Evolutionary conservation across 2,797 vertebrate genomes (phyloP), one percentile per base, ranked within the genome.

Genomic region (Hoplostethus atlanticus): DNA sequence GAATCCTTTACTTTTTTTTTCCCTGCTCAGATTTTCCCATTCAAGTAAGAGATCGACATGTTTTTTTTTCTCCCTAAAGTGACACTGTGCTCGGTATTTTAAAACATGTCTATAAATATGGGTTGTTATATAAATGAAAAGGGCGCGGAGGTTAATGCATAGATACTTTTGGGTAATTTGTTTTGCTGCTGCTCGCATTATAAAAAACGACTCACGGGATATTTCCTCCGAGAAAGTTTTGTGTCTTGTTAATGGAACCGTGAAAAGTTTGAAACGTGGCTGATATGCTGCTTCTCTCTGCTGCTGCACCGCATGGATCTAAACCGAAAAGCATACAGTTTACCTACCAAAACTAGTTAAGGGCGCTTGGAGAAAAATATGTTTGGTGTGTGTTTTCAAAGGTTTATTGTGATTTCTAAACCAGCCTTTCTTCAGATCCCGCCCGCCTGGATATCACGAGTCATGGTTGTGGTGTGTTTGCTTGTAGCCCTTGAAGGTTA

Each of bases 261-360:
- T 86, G 84, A 82, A 90, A 94, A 95, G 90, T 94, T 95, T 94
- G 91, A 94, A 93, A 94, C 93, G 93, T 94, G 93, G 92, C 92
- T 85, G 87, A 75, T 73, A 30, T 13, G 83, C 68, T 5, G 77
- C 67, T 78, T 51, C 80, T 65, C 47, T 21, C 1, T 50, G 79
- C 84, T 2, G 68, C 79, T 56, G 52, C 3, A 61, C 69, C 71
- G 87, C 91, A 71, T 77, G 81, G 73, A 64, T 4, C 76, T 0
- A 69, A 5, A 2, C 55, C 68, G 38, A 40, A 3, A 1, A 6
- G 4, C 0, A 17, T 3, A 11, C 28, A 2, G 1, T 60, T 12
- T 30, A 13, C 64, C 16, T 0, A 12, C 1, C 1, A 12, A 52
- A 48, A 0, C 16, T 10, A 0, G 15, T 42, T 48, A 5, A 0